phyloP scores from a whole-genome alignment of 2,797 vertebrate species.

The Melanotaenia parkinsoni region DNA sequence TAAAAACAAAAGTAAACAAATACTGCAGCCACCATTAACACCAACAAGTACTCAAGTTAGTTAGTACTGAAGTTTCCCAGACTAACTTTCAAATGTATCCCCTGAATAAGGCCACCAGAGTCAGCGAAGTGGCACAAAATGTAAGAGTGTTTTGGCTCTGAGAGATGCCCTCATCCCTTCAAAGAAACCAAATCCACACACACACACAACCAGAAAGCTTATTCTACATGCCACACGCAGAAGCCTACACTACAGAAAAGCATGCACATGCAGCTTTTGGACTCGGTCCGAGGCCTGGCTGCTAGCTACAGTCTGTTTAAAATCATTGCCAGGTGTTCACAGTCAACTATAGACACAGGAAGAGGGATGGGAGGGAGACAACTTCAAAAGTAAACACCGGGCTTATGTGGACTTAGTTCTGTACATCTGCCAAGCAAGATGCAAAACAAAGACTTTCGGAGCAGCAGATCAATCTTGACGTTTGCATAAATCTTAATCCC shows the following conservation, averaged over 20 bases:
- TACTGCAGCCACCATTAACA: background rate
- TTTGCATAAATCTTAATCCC: conserved; percentile 44
- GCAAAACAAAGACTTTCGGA: conserved; percentile 40
- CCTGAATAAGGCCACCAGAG: background rate
- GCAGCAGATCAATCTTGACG: conserved; percentile 44
- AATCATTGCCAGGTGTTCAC: conserved; percentile 86
- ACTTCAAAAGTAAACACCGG: conserved; percentile 77
- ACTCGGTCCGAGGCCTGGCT: conserved; percentile 61
- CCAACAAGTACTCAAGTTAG: background rate
- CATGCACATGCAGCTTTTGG: conserved; percentile 54
- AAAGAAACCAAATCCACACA: conserved; percentile 47
- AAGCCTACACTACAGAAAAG: conserved; percentile 24
- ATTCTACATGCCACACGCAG: conserved; percentile 39
- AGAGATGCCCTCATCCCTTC: conserved; percentile 33
- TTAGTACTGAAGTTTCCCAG: background rate
- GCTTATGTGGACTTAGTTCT: conserved; percentile 38
- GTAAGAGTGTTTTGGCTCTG: conserved; percentile 1
- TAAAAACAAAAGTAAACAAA: background rate
- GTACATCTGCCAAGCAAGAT: conserved; percentile 52
- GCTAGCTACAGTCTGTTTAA: conserved; percentile 73
- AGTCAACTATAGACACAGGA: conserved; percentile 64
- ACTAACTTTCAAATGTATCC: background rate
- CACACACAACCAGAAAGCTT: conserved; percentile 35
- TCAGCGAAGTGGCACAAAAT: background rate
- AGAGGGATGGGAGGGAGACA: conserved; percentile 59